Percentiles rank a stretch among this genome's conserved stretches.
These are phyloP conservation scores for Rutpela maculata DNA, from an alignment of 2,888 invertebrate genomes.

Conservation along the genomic window DNA sequence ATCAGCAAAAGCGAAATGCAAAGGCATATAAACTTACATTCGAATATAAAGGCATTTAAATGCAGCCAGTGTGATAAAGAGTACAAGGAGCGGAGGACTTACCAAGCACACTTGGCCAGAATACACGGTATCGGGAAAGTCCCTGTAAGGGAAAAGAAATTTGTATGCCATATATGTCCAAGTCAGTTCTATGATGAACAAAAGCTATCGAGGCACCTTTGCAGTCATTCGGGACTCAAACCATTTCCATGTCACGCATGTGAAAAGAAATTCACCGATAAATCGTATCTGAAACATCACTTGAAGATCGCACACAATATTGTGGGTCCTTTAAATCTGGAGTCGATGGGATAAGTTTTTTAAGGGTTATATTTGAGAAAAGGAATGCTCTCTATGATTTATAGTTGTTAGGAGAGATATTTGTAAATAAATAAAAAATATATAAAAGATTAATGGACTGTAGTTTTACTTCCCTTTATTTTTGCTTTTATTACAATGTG, in stretches of 20 bases:
- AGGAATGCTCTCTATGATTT: too few species aligned
- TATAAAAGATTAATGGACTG: too few species aligned
- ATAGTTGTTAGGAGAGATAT: too few species aligned
- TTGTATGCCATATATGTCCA: constrained; percentile 64
- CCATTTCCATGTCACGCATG: constrained; percentile 62
- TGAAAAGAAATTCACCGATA: constrained; percentile 64
- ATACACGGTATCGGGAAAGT: constrained; percentile 71
- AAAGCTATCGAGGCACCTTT: constrained; percentile 64
- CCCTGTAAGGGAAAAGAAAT: constrained; percentile 68
- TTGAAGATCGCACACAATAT: constrained; percentile 55
- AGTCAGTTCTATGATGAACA: constrained; percentile 70
- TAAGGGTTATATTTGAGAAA: too few species aligned
- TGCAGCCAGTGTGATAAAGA: constrained; percentile 76
- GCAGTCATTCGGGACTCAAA: constrained; percentile 63
- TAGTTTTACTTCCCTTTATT: too few species aligned
- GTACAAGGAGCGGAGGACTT: constrained; percentile 72
- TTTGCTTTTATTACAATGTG: too few species aligned
- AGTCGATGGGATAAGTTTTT: background rate
- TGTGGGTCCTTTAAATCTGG: background rate
- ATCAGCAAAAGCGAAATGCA: constrained; percentile 61
- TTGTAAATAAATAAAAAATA: too few species aligned
- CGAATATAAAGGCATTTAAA: constrained; percentile 60
- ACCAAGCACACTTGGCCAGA: constrained; percentile 75
- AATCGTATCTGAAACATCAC: constrained; percentile 64
- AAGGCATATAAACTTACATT: constrained; percentile 62